Conservation (phyloP, 2,797 vertebrate genomes). For the Acanthurus tractus region DNA sequence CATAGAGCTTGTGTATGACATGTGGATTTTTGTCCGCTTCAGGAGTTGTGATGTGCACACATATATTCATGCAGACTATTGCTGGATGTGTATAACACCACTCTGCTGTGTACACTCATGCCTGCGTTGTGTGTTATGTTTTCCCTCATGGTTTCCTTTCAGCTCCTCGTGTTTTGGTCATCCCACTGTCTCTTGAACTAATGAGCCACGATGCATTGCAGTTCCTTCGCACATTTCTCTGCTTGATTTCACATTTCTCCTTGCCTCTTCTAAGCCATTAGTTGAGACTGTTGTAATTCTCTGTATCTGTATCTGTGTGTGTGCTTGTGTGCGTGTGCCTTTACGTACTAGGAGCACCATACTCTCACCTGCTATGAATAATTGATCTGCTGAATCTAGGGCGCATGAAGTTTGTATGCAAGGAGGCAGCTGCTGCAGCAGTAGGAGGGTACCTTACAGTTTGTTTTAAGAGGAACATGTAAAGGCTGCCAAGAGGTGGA, state of each 20-base stretch:
- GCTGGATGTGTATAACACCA: neutral
- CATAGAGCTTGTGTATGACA: no score
- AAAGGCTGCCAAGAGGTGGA: constrained; percentile 25
- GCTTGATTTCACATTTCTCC: constrained; percentile 72
- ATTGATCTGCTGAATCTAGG: constrained; percentile 86
- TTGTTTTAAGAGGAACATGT: constrained; percentile 65
- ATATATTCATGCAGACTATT: constrained; percentile 5
- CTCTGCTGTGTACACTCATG: neutral
- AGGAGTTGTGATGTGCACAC: neutral
- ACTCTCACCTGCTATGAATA: constrained; percentile 85
- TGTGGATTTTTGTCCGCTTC: neutral
- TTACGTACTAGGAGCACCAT: constrained; percentile 64
- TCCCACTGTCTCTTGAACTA: constrained; percentile 57
- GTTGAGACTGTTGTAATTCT: constrained; percentile 52
- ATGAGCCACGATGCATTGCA: constrained; percentile 60
- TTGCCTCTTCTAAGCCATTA: constrained; percentile 69
- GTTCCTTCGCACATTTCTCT: constrained; percentile 59
- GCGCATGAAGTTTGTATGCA: constrained; percentile 81
- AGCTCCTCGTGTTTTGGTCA: constrained; percentile 44
- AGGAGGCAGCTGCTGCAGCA: constrained; percentile 72
- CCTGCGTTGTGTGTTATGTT: constrained; percentile 16
- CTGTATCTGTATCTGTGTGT: constrained; percentile 5
- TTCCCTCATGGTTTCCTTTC: constrained; percentile 41
- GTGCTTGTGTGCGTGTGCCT: constrained; percentile 23
- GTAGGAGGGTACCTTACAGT: constrained; percentile 54